Evolutionary conservation across 2,797 vertebrate genomes (phyloP).

Genomic region (Sebastes glaucus): DNA sequence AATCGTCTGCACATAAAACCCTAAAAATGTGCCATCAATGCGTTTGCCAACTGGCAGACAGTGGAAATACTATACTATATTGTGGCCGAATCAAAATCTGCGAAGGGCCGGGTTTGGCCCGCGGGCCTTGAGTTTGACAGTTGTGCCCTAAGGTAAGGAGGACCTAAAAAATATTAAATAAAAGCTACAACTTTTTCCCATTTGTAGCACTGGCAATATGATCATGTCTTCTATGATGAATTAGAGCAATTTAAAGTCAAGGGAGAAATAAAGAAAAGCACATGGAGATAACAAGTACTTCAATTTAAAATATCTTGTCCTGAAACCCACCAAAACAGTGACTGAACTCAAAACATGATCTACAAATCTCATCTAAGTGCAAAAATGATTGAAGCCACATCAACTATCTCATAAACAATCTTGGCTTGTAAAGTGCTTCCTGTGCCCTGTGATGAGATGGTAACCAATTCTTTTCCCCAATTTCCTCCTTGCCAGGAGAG

Average conservation of each 20-base stretch:
- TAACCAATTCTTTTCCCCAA: constrained; percentile 17
- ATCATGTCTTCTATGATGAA: background rate
- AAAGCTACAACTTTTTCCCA: background rate
- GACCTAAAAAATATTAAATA: background rate
- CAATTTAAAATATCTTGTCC: background rate
- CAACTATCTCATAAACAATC: constrained; percentile 20
- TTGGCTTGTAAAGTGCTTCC: background rate
- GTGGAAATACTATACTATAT: no score
- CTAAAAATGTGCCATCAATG: no score
- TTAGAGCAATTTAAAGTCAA: background rate
- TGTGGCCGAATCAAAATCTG: no score
- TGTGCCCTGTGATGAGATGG: background rate
- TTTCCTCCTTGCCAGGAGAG: constrained; percentile 18
- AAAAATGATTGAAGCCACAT: background rate
- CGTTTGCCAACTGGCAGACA: no score
- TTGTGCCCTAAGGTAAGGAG: background rate
- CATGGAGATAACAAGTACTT: background rate
- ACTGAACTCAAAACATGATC: background rate
- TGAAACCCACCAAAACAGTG: background rate
- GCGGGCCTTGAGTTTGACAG: no score
- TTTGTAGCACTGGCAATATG: background rate
- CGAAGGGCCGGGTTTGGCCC: no score
- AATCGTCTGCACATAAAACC: no score
- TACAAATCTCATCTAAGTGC: background rate
- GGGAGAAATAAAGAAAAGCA: background rate